phyloP scores from a whole-genome alignment of 2,113 vertebrate species.

The Azemiops feae region DNA sequence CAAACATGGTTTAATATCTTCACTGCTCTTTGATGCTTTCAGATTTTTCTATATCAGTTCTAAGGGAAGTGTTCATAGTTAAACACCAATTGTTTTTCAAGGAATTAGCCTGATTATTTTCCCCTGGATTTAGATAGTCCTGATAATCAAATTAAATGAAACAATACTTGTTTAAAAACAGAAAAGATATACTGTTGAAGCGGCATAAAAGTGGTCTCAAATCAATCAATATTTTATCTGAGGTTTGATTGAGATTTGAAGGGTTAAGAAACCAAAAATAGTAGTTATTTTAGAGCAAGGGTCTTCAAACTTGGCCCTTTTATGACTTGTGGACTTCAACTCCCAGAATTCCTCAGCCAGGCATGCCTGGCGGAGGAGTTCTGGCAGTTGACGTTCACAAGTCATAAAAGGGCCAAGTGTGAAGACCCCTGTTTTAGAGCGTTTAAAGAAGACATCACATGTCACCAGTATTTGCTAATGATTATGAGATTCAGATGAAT shows the following conservation, averaged over 20 bases:
- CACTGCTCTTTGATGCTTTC: slow-evolving; percentile 19
- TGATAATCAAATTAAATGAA: neutral
- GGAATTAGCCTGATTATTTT: slow-evolving; percentile 20
- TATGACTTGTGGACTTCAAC: too few relatives aligned
- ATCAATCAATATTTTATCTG: neutral
- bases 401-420: too few relatives aligned
- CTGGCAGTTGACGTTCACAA: too few relatives aligned
- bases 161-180: neutral
- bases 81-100: neutral
- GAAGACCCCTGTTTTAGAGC: too few relatives aligned
- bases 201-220: neutral
- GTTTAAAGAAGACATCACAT: neutral
- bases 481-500: neutral
- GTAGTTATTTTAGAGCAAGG: neutral
- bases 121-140: slow-evolving; percentile 9
- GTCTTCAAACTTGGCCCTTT: too few relatives aligned
- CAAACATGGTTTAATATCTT: slow-evolving; percentile 51
- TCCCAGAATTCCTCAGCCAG: too few relatives aligned
- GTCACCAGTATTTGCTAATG: neutral
- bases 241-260: neutral
- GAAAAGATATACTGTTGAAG: neutral
- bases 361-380: too few relatives aligned
- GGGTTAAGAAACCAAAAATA: neutral
- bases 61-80: slow-evolving; percentile 12
- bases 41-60: neutral